Conservation (phyloP, 2,113 vertebrate species). For the Gadus macrocephalus region DNA sequence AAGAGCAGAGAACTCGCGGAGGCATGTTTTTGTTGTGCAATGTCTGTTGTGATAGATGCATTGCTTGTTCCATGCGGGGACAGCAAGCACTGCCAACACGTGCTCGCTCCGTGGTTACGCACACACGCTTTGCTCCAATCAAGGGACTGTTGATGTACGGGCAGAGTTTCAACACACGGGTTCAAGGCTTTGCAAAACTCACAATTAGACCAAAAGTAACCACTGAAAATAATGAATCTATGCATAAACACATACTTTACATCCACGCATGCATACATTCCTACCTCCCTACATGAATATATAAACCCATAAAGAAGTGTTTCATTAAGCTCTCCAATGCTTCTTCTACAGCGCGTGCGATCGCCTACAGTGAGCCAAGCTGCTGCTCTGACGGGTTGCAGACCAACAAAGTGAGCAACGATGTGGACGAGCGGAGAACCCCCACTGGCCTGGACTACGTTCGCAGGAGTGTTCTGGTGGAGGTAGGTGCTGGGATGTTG, state of each 20-base stretch:
- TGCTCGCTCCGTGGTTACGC: background rate
- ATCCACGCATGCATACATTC: too few relatives aligned
- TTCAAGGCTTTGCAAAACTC: background rate
- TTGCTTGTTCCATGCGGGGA: background rate
- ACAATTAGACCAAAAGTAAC: background rate
- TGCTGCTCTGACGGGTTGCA: constrained; percentile 79
- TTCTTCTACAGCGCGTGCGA: constrained; percentile 76
- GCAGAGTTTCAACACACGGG: background rate
- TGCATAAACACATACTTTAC: too few relatives aligned
- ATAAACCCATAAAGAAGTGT: too few relatives aligned
- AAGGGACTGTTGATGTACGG: background rate
- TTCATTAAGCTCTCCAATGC: constrained; percentile 4
- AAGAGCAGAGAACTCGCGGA: constrained; percentile 50
- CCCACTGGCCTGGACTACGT: constrained; percentile 76
- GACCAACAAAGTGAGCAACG: constrained; percentile 65
- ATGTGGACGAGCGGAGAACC: constrained; percentile 68
- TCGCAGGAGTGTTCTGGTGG: constrained; percentile 78
- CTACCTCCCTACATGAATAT: too few relatives aligned
- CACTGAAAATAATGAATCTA: too few relatives aligned
- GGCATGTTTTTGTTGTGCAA: constrained; percentile 42
- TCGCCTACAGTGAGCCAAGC: constrained; percentile 77
- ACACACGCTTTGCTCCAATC: background rate
- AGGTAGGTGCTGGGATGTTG: constrained; percentile 67
- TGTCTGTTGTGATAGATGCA: constrained; percentile 32
- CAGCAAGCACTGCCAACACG: background rate